Conservation (phyloP, 2,888 invertebrate genomes). For the Deilephila elpenor region DNA sequence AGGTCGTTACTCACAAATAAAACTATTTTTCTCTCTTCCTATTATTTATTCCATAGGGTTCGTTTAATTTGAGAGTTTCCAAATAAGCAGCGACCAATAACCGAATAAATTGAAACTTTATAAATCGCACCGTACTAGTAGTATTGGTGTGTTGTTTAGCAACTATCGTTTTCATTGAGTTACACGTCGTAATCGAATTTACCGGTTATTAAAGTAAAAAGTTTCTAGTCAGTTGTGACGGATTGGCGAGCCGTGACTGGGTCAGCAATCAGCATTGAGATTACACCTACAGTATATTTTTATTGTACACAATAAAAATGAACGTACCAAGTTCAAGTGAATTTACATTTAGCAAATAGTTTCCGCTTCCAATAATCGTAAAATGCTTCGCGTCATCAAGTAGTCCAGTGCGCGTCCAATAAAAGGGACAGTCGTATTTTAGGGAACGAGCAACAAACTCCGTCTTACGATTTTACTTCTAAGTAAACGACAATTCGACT, state of each 20-base stretch:
- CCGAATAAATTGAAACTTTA: slow-evolving; percentile 23
- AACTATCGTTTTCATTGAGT: slow-evolving; percentile 69
- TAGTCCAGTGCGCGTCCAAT: slow-evolving; percentile 15
- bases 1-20: too few relatives aligned
- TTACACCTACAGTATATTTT: neutral
- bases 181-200: slow-evolving; percentile 77
- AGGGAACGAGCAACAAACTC: slow-evolving; percentile 18
- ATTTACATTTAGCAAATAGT: slow-evolving; percentile 19
- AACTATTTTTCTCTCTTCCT: too few relatives aligned
- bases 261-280: slow-evolving; percentile 32
- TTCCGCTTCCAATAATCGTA: slow-evolving; percentile 25
- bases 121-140: slow-evolving; percentile 14
- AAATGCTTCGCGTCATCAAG: slow-evolving; percentile 8
- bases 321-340: slow-evolving; percentile 10
- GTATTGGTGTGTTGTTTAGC: slow-evolving; percentile 48
- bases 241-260: slow-evolving; percentile 61
- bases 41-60: too few relatives aligned
- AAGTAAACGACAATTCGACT: neutral
- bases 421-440: slow-evolving; percentile 22
- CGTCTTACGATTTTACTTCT: slow-evolving; percentile 18
- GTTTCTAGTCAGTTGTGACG: slow-evolving; percentile 59
- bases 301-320: neutral
- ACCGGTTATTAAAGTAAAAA: slow-evolving; percentile 75
- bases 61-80: too few relatives aligned
- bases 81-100: too few relatives aligned